These are phyloP conservation scores for Sebastes steindachneri DNA, from an alignment of 2,797 vertebrate genomes.

Conservation along the genomic window DNA sequence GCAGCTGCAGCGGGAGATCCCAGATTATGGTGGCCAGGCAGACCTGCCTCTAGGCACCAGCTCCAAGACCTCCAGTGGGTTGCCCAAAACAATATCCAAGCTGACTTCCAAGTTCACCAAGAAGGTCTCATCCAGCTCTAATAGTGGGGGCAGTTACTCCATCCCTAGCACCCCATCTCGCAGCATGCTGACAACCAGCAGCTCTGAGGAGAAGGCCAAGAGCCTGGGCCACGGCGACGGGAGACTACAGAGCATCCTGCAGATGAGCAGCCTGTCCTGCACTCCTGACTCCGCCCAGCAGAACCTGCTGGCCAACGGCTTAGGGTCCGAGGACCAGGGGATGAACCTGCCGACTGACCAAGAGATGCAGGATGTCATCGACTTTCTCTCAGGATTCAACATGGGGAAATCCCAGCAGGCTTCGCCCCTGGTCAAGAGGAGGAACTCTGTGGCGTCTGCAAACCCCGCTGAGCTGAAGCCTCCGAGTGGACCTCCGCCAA, in stretches of 20 bases:
- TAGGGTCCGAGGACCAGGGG: slow-evolving; percentile 90
- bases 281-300: slow-evolving; percentile 80
- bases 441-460: slow-evolving; percentile 91
- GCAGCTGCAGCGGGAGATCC: slow-evolving; percentile 92
- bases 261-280: slow-evolving; percentile 86
- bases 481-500: slow-evolving; percentile 81
- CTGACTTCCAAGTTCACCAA: slow-evolving; percentile 98
- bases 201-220: slow-evolving; percentile 84
- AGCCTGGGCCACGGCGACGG: slow-evolving; percentile 78
- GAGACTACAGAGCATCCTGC: slow-evolving; percentile 90
- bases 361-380: slow-evolving; percentile 99
- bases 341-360: slow-evolving; percentile 99
- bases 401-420: slow-evolving; percentile 99
- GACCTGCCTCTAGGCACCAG: slow-evolving; percentile 90
- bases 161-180: slow-evolving; percentile 94
- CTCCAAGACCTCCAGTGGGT: slow-evolving; percentile 91
- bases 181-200: slow-evolving; percentile 83
- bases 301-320: slow-evolving; percentile 87
- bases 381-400: slow-evolving; percentile 98
- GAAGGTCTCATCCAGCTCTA: slow-evolving; percentile 91
- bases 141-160: slow-evolving; percentile 89
- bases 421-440: slow-evolving; percentile 93
- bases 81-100: slow-evolving; percentile 98
- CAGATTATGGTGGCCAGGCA: slow-evolving; percentile 87
- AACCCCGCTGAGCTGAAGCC: slow-evolving; percentile 90